phyloP scores from a whole-genome alignment of 2,888 invertebrate species.

The Sipha maydis region DNA sequence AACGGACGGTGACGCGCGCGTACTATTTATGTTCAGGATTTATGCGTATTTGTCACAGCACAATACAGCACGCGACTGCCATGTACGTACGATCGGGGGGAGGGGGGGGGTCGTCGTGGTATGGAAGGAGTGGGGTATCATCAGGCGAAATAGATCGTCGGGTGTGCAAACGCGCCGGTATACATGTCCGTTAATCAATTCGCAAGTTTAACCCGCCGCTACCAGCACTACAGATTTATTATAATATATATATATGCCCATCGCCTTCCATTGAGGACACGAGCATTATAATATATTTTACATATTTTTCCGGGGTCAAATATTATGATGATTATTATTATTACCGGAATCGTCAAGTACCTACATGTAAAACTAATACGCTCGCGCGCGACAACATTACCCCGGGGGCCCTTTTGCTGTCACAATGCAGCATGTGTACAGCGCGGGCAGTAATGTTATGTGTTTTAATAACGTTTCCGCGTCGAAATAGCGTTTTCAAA shows the following conservation, averaged over 20 bases:
- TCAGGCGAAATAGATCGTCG: neutral
- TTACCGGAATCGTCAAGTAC: neutral
- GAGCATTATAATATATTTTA: constrained; percentile 1
- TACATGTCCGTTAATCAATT: constrained; percentile 54
- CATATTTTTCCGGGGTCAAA: neutral
- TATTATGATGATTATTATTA: neutral
- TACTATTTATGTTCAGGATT: neutral
- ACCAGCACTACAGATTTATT: constrained; percentile 25
- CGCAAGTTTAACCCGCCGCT: constrained; percentile 29
- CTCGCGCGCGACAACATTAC: neutral
- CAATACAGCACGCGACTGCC: neutral
- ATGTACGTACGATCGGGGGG: neutral
- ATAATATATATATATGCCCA: neutral
- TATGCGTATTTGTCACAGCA: neutral
- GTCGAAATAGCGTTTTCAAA: neutral
- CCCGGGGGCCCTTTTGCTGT: neutral
- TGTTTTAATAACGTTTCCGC: neutral
- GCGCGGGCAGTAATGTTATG: neutral
- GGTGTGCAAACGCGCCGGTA: neutral
- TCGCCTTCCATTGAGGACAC: neutral
- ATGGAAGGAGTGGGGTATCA: neutral
- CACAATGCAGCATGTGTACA: neutral
- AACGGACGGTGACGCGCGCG: neutral
- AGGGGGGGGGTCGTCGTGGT: too few relatives aligned
- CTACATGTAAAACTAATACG: neutral